phyloP scores from a whole-genome alignment of 2,797 vertebrate species.

The Cuculus canorus region DNA sequence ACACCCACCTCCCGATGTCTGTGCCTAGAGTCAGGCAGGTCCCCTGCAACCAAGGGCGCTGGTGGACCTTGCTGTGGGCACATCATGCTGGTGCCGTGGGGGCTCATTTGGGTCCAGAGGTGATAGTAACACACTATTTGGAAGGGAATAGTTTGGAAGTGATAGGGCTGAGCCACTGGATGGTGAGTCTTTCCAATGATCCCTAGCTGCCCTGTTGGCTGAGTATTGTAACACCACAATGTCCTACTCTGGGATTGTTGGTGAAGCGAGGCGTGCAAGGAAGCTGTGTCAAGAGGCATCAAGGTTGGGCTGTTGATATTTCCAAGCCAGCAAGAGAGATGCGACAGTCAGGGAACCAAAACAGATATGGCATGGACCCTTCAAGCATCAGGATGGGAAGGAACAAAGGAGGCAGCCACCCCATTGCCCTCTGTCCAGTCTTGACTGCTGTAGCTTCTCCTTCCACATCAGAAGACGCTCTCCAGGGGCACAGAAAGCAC shows the following conservation, averaged over 20 bases:
- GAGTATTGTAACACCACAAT: not conserved
- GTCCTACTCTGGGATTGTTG: not conserved
- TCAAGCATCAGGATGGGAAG: not conserved
- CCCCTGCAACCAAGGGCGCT: not conserved
- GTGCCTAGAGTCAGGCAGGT: not conserved
- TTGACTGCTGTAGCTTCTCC: not conserved
- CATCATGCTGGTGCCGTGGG: rapidly evolving
- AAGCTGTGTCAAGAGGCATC: not conserved
- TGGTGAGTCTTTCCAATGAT: not conserved
- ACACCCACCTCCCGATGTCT: not conserved
- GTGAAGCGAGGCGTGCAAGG: not conserved
- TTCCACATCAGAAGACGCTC: not conserved
- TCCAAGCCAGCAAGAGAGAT: not conserved
- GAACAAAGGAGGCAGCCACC: not conserved
- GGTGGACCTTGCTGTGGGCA: not conserved
- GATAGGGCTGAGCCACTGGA: not conserved
- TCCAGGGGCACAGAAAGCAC: not conserved
- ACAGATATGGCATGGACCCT: not conserved
- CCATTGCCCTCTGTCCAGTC: not conserved
- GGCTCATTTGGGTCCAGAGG: no score
- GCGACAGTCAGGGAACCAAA: not conserved
- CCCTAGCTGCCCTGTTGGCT: not conserved
- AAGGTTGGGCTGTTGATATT: not conserved
- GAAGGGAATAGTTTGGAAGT: no score
- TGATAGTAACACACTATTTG: not conserved